These are phyloP conservation scores for Choloepus didactylus DNA, from an alignment of 2,797 vertebrate species.

Conservation along the genomic window DNA sequence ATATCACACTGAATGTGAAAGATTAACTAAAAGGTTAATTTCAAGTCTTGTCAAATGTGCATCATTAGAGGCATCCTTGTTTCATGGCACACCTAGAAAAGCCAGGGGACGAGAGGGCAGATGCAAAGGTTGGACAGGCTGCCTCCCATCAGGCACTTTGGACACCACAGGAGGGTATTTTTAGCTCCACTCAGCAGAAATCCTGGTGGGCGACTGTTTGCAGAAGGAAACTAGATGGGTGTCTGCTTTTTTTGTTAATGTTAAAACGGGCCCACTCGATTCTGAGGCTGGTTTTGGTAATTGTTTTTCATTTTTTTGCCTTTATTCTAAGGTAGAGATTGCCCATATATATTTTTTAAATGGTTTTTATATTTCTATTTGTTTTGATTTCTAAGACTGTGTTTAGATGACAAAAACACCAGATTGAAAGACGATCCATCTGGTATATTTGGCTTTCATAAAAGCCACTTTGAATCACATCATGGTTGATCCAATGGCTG, in stretches of 20 bases:
- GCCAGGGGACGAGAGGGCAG: constrained; percentile 60
- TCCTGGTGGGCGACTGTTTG: not conserved
- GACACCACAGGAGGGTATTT: not conserved
- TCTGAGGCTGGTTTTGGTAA: constrained; percentile 47
- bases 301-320: constrained; percentile 41
- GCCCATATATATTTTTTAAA: constrained; percentile 51
- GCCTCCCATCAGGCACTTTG: not conserved
- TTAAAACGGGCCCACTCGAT: not conserved
- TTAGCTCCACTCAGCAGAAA: not conserved
- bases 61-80: constrained; percentile 84
- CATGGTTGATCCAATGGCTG: constrained; percentile 77
- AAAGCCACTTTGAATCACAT: constrained; percentile 82
- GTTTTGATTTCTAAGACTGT: constrained; percentile 81
- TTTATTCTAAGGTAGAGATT: constrained; percentile 62
- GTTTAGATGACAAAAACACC: constrained; percentile 82
- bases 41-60: constrained; percentile 90
- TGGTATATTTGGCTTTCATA: constrained; percentile 80
- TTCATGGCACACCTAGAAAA: constrained; percentile 68
- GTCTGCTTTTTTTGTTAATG: not conserved
- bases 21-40: constrained; percentile 92
- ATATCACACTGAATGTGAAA: constrained; percentile 90
- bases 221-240: not conserved
- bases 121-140: not conserved
- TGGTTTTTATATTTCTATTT: constrained; percentile 83
- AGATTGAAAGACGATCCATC: constrained; percentile 83